A percentile compares a stretch with the other conserved stretches of the same genome.
Conservation (phyloP, 2,797 vertebrate genomes). For the Delichon dasypus region DNA sequence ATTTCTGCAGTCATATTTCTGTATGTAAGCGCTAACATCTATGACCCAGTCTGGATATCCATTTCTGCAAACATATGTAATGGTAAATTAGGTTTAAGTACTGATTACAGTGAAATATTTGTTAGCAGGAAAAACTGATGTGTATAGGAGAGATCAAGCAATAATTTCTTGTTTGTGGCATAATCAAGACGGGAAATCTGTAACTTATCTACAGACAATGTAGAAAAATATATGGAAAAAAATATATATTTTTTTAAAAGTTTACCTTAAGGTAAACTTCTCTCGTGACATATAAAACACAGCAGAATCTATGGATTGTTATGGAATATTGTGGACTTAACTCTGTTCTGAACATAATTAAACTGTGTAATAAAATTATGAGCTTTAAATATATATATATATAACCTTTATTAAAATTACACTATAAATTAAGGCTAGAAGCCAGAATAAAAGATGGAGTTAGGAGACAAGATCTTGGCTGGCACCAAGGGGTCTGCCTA, state of each 20-base stretch:
- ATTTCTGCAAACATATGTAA: neutral
- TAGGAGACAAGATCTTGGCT: neutral
- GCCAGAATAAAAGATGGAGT: neutral
- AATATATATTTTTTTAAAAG: neutral
- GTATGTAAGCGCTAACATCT: neutral
- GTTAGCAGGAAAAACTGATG: neutral
- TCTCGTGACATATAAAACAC: neutral
- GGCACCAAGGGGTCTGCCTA: accelerated
- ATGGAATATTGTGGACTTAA: constrained; percentile 92
- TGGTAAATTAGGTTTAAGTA: neutral
- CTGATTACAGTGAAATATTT: neutral
- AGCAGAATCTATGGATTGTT: constrained; percentile 88
- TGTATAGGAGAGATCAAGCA: neutral
- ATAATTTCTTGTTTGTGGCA: neutral
- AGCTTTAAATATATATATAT: neutral
- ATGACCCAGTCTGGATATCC: neutral
- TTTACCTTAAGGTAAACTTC: neutral
- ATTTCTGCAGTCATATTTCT: neutral
- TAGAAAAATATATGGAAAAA: neutral
- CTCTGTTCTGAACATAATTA: constrained; percentile 86
- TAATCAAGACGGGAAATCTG: neutral
- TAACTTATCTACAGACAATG: neutral
- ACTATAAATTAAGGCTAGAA: neutral
- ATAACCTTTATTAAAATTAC: neutral
- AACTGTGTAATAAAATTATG: constrained; percentile 89